Evolutionary conservation across 2,888 invertebrate species (phyloP).

Genomic region (Apotomis turbidana): DNA sequence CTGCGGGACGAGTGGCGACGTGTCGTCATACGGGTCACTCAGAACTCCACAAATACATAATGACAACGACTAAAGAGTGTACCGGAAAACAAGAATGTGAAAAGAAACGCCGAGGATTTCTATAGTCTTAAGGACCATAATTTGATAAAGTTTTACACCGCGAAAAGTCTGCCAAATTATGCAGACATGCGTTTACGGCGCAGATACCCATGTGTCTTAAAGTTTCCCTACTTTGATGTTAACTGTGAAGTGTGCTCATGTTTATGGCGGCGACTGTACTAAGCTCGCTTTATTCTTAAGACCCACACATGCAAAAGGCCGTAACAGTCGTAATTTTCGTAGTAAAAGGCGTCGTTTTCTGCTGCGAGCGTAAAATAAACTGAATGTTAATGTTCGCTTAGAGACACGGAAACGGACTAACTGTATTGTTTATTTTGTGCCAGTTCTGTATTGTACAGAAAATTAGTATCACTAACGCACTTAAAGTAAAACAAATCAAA

Average conservation of each 20-base stretch:
- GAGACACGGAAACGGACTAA: conserved; percentile 2
- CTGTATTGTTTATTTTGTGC: conserved; percentile 4
- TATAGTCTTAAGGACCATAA: too few relatives aligned
- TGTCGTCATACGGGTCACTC: too few relatives aligned
- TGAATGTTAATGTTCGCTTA: not conserved
- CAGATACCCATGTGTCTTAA: not conserved
- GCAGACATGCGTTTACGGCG: not conserved
- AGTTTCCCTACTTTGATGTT: not conserved
- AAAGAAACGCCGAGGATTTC: too few relatives aligned
- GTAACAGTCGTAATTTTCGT: not conserved
- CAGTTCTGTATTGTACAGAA: not conserved
- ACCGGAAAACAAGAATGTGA: too few relatives aligned
- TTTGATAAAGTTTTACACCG: too few relatives aligned
- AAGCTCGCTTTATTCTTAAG: not conserved
- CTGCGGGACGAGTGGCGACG: too few relatives aligned
- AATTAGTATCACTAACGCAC: not conserved
- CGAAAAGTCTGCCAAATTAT: not conserved
- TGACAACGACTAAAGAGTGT: too few relatives aligned
- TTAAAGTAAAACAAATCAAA: too few relatives aligned
- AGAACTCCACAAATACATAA: too few relatives aligned
- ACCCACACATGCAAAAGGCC: not conserved
- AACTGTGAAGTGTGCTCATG: not conserved
- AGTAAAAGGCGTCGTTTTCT: not conserved
- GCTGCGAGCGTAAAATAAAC: not conserved
- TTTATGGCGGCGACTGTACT: not conserved